Base-by-base conservation (phyloP, 2,113 vertebrate genomes). In the Embiotoca jacksoni region DNA sequence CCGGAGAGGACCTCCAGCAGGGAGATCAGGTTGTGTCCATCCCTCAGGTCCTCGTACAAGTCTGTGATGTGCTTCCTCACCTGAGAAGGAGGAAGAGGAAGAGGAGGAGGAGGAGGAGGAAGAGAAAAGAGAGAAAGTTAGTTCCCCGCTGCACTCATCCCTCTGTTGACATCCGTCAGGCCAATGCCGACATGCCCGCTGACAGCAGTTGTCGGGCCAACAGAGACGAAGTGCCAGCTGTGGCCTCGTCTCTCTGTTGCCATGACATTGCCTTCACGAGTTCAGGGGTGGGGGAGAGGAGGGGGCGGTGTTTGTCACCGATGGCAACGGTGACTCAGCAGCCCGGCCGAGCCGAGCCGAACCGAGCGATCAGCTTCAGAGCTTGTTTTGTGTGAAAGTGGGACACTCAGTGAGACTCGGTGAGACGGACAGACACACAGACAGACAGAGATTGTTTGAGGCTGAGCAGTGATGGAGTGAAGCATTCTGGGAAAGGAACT, bases 21-120 rank as follows among this genome's bases (percentile, higher is more conserved):
- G 59, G 98, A 99, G 53, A 99, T 97, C 66, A 99, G 93, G 93
- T 99, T 99, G 94, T 99, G 98, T 63, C 97, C 98, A 84, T 99
- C 98, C n/a, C 97, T 94, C 62, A 99, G 90, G 82, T 99, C 98
- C 67, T 93, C 92, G 6, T 93, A 93, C 78, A 92, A 52, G 86
- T 91, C 91, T 78, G 86, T 85, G 93, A 98, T 97, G 93, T 99
- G 97, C 89, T 99, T 98, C 72, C 97, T 96, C 92, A 99, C 96
- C 97, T 99, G 90, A 41, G 55, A 63, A 30, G 55, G 46, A 66
- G 44, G n/a, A 4, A 31, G 14, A 5, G n/a, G 36, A 59, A 6
- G 61, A 13, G 6, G 44, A 15, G 0, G 37, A n/a, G 30, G 5
- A 49, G 31, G 16, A 11, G n/a, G 35, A 11, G 13, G 32, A 55